Conservation (phyloP, 2,113 vertebrate species). For the Sterrhoptilus dennistouni region DNA sequence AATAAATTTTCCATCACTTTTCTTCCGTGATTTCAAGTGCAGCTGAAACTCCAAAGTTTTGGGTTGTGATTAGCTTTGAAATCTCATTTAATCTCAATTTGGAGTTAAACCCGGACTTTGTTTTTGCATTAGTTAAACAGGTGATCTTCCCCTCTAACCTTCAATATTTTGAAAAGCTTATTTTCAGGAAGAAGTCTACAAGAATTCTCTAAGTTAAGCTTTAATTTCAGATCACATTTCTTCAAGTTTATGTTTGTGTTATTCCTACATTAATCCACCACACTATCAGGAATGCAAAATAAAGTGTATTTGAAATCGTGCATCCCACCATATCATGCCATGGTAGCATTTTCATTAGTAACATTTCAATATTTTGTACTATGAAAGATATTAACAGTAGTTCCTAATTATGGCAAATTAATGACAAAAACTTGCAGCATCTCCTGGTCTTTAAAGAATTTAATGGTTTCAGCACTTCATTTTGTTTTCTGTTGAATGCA, state of each 20-base stretch:
- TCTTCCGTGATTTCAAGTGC: background rate
- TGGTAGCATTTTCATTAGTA: background rate
- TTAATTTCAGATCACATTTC: background rate
- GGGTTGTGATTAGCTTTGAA: background rate
- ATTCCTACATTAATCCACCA: background rate
- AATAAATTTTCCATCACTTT: background rate
- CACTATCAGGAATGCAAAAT: background rate
- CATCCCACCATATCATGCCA: background rate
- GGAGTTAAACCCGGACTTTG: background rate
- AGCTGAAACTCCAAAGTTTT: background rate
- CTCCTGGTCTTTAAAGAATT: background rate
- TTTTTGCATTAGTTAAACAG: background rate
- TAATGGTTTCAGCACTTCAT: slow-evolving; percentile 26
- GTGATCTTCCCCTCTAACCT: background rate
- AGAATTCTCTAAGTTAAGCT: background rate
- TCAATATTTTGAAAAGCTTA: background rate
- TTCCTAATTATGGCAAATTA: slow-evolving; percentile 23
- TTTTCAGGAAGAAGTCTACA: background rate
- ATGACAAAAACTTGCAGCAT: background rate
- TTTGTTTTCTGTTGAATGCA: slow-evolving; percentile 29
- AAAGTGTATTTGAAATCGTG: background rate
- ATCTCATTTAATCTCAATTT: background rate
- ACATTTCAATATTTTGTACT: background rate
- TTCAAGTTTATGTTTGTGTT: background rate
- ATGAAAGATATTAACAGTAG: background rate